Conservation (phyloP, 2,113 vertebrate genomes). For the cattle (Bos taurus) region DNA sequence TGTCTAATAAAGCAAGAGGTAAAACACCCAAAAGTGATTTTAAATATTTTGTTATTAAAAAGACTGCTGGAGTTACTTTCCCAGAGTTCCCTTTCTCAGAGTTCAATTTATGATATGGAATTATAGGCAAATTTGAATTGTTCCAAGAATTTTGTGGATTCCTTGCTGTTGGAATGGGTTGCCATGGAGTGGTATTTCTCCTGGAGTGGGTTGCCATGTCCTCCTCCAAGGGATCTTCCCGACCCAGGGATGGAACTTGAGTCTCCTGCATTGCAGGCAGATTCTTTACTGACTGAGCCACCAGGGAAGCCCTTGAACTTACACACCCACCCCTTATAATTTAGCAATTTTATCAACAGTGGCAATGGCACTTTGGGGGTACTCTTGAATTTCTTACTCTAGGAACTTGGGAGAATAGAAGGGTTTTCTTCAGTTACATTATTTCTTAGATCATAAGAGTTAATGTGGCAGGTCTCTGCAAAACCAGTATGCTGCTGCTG, state of each 20-base stretch:
- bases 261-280: neutral
- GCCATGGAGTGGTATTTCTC: neutral
- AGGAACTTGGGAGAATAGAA: neutral
- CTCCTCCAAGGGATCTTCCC: neutral
- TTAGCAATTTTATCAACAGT: neutral
- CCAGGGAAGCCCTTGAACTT: neutral
- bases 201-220: neutral
- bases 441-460: conserved; percentile 5
- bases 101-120: neutral
- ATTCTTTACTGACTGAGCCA: neutral
- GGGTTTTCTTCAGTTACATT: neutral
- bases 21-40: neutral
- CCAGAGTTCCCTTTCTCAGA: neutral
- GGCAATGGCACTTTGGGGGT: neutral
- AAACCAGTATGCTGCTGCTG: neutral
- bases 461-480: neutral
- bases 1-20: neutral
- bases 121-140: neutral
- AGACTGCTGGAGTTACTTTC: neutral
- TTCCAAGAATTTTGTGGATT: neutral
- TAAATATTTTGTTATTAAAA: neutral
- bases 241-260: neutral
- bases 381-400: neutral
- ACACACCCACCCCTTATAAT: neutral
- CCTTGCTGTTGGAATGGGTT: neutral